A percentile compares a stretch with the other conserved stretches of the same genome.
These are phyloP conservation scores for Sebastes schlegelii DNA, from an alignment of 2,113 vertebrate genomes.

Conservation along the genomic window DNA sequence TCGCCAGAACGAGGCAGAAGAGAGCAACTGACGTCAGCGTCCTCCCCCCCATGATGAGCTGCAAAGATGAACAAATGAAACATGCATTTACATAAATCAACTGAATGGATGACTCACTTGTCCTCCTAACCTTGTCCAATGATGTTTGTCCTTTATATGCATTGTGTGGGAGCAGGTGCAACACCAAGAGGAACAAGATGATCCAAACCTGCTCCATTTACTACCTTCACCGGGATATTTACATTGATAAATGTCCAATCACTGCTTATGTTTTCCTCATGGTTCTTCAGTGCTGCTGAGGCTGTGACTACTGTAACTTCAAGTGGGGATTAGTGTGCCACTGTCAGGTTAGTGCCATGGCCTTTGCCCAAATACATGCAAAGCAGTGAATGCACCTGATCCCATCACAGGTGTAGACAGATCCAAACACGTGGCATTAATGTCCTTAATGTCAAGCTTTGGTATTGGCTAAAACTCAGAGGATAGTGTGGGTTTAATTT, in stretches of 20 bases:
- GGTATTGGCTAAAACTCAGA: neutral
- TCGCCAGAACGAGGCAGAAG: conserved; percentile 73
- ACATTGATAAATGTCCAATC: neutral
- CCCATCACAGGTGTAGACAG: conserved; percentile 24
- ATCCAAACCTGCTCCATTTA: neutral
- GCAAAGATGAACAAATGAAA: conserved; percentile 19
- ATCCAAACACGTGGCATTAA: conserved; percentile 71
- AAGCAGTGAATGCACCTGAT: conserved; percentile 33
- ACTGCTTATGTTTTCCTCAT: neutral
- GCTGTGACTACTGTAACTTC: neutral
- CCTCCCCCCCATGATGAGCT: conserved; percentile 77
- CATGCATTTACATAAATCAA: neutral
- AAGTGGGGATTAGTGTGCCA: neutral
- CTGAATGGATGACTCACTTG: no score
- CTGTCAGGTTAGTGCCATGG: neutral
- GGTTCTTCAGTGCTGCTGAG: neutral
- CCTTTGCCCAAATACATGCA: conserved; percentile 19
- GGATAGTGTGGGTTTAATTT: rapidly evolving
- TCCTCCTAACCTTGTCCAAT: neutral
- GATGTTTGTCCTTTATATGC: neutral
- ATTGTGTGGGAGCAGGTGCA: neutral
- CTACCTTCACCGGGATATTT: no score
- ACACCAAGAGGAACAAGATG: neutral
- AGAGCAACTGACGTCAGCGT: conserved; percentile 58
- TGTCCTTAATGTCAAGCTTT: neutral